These are phyloP conservation scores for Chelonia mydas DNA, from an alignment of 2,797 vertebrate species.

Conservation along the genomic window DNA sequence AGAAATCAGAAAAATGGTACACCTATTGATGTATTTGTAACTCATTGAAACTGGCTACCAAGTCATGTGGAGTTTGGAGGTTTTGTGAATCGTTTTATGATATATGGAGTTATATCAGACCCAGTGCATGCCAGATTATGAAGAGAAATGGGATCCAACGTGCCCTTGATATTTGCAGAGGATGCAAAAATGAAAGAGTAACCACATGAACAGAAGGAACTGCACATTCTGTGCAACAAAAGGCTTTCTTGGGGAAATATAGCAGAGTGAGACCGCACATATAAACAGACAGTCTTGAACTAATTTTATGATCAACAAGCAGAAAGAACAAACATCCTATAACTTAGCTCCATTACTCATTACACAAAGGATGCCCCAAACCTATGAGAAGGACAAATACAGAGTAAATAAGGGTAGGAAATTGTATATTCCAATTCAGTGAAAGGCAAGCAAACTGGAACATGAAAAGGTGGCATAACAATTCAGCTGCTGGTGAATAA, in stretches of 20 bases:
- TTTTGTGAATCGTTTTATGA: not conserved
- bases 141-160: not conserved
- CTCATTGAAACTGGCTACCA: not conserved
- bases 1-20: not conserved
- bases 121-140: not conserved
- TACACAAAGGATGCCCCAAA: not conserved
- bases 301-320: not conserved
- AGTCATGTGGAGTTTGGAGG: not conserved
- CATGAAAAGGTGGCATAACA: not conserved
- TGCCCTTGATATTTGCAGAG: not conserved
- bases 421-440: not conserved
- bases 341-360: not conserved
- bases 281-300: not conserved
- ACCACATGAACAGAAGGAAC: not conserved
- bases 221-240: not conserved
- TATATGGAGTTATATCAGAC: not conserved
- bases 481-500: constrained; percentile 7
- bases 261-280: not conserved
- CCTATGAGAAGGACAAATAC: not conserved
- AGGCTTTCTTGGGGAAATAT: not conserved
- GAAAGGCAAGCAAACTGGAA: not conserved
- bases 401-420: not conserved
- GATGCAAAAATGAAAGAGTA: not conserved
- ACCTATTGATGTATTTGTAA: not conserved
- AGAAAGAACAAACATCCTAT: not conserved